Evolutionary conservation across 2,888 invertebrate species (phyloP), one percentile per base, ranked within the genome.

Genomic region (Galeruca laticollis): DNA sequence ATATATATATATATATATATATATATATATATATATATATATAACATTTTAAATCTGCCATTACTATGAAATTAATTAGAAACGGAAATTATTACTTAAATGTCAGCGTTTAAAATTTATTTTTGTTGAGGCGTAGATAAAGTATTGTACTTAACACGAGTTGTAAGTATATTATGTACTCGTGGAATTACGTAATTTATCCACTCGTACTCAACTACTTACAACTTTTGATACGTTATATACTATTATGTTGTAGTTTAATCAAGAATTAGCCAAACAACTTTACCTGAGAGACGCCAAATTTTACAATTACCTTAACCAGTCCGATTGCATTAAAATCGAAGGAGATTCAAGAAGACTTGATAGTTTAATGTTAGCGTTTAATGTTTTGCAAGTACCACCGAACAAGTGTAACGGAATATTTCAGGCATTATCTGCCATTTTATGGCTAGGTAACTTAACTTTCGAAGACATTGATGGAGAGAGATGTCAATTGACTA

Each of bases 381-480:
- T 97, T 83, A 95, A 94, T 21, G 95, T 97, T 49, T 87, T 97
- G 47, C 95, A 96, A 86, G 94, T 96, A 59, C 94, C 95, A 9
- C 88, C 91, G 62, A 92, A 91, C 75, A 94, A 94, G 91, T 94
- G 94, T 83, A 94, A 94, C 83, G 96, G 96, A 0, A 93, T 97
- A 75, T 96, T 96, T 82, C 92, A 94, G 82, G 94, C 95, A 8
- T 85, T 97, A 31, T 93, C 95, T 13, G 95, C 96, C 1, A 95
- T 97, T 75, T 86, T 97, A 64, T 96, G 96, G 96, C 88, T 97
- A 40, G 96, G 97, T 35, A 97, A 96, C 85, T 88, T 96, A 74
- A 90, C 89, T 76, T 96, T 96, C 83, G 90, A 92, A 88, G 96
- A 96, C 83, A 90, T 95, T 33, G 96, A 96, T 81, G 96, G 96